Percentiles rank a stretch among this genome's conserved stretches.
These are phyloP conservation scores for Diabrotica balteata DNA, from an alignment of 2,888 invertebrate genomes.

Conservation along the genomic window DNA sequence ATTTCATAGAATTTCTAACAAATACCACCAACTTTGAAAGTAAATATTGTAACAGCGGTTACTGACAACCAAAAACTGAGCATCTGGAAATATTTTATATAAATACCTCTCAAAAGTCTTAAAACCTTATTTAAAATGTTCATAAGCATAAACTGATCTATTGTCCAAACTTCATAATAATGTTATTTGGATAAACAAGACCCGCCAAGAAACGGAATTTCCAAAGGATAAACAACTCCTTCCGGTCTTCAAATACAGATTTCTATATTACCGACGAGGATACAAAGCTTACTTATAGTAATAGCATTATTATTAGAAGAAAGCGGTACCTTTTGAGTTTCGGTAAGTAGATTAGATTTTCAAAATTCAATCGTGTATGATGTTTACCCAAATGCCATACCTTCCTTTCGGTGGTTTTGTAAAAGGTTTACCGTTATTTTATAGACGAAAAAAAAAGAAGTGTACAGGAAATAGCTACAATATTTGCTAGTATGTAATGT, in stretches of 20 bases:
- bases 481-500: no score
- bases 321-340: constrained; percentile 33
- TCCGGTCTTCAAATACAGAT: constrained; percentile 40
- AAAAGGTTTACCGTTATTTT: not conserved
- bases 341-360: constrained; percentile 35
- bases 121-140: constrained; percentile 31
- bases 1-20: constrained; percentile 15
- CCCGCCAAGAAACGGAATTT: constrained; percentile 39
- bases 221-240: constrained; percentile 43
- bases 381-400: constrained; percentile 20
- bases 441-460: no score
- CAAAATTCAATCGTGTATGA: constrained; percentile 28
- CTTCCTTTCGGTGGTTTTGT: not conserved
- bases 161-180: constrained; percentile 43
- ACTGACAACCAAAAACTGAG: constrained; percentile 26
- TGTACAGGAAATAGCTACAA: no score
- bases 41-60: constrained; percentile 24
- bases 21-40: constrained; percentile 9
- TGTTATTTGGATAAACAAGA: constrained; percentile 46
- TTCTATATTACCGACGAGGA: constrained; percentile 28
- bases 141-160: constrained; percentile 38
- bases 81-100: constrained; percentile 32
- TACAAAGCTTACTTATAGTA: constrained; percentile 34
- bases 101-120: constrained; percentile 20
- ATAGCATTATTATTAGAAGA: constrained; percentile 34